A percentile compares a stretch with the other conserved stretches of the same genome.
Evolutionary conservation across 2,113 vertebrate species (phyloP).

Genomic region (Uria lomvia): DNA sequence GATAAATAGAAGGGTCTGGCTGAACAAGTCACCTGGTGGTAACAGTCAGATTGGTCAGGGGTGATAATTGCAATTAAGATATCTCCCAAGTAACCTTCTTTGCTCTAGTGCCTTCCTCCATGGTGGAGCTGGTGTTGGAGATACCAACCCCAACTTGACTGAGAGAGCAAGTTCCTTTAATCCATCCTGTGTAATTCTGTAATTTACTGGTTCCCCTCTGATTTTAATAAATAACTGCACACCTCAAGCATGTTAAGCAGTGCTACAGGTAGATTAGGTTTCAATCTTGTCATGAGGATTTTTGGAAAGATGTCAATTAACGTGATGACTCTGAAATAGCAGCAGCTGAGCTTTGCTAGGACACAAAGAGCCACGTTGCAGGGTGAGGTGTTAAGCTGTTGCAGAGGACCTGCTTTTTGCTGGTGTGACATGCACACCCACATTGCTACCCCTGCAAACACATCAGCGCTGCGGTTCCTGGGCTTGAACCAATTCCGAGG

Average conservation of each 20-base stretch:
- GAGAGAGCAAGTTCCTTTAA: background rate
- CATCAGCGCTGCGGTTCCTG: background rate
- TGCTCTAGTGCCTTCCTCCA: background rate
- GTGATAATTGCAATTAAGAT: background rate
- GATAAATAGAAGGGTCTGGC: background rate
- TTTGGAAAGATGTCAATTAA: background rate
- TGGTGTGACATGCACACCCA: background rate
- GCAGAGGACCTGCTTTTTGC: background rate
- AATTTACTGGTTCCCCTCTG: background rate
- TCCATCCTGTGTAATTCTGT: background rate
- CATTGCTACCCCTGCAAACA: accelerated
- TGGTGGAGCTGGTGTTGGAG: background rate
- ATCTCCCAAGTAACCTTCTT: background rate
- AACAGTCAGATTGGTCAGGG: background rate
- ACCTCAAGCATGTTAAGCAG: background rate
- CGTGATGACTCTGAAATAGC: background rate
- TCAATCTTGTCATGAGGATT: background rate
- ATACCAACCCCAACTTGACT: background rate
- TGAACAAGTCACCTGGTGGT: background rate
- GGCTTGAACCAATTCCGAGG: too few relatives aligned
- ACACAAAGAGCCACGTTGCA: accelerated
- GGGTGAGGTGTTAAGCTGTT: background rate
- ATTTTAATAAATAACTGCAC: background rate
- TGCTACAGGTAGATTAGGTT: background rate
- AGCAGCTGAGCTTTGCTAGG: background rate